Base-by-base conservation (phyloP, 2,797 vertebrate genomes). In the Brachyalestes nurse region DNA sequence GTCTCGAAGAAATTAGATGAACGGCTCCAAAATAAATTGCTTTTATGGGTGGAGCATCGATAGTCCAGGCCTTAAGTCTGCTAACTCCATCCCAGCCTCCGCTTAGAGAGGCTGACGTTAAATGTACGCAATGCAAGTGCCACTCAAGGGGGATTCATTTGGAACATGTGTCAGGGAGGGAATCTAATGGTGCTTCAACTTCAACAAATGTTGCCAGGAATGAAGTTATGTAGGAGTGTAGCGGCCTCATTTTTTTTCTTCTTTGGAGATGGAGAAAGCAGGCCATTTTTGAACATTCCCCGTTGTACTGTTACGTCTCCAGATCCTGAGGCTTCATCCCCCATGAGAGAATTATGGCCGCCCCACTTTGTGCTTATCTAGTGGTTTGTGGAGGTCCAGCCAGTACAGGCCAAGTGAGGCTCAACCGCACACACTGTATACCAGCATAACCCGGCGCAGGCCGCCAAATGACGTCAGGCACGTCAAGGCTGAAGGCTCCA, bases 381-480 rank as follows among this genome's bases (percentile, higher is more conserved):
- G 57, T 49, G 40, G 64, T 57, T 42, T 58, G 42, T 42, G 45
- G 0, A 47, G 25, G 28, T 80, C 73, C 55, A 47, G 28, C 25
- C 5, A 78, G 25, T 40, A 23, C 58, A 53, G 25, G 45, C 13
- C 51, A 60, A 72, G 17, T 14, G 45, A 61, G 79, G 9, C 72
- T 61, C 65, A 67, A 42, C 53, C 23, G 64, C 55, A 69, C 72
- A 69, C 66, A 75, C 65, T 38, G 55, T 75, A 64, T 6, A 75
- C 53, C 57, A 70, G 45, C 73, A 23, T 71, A 76, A 81, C 74
- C 65, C 57, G 28, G 45, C 2, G 47, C 17, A 23, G n/a, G 8
- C 55, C 23, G 79, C 71, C 78, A 80, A 69, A 80, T 81, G 72
- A 81, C 72, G 79, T 80, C 71, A 66, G 64, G 40, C 72, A 23